Base-by-base conservation (phyloP, 2,113 vertebrate species). In the Platysternon megacephalum region DNA sequence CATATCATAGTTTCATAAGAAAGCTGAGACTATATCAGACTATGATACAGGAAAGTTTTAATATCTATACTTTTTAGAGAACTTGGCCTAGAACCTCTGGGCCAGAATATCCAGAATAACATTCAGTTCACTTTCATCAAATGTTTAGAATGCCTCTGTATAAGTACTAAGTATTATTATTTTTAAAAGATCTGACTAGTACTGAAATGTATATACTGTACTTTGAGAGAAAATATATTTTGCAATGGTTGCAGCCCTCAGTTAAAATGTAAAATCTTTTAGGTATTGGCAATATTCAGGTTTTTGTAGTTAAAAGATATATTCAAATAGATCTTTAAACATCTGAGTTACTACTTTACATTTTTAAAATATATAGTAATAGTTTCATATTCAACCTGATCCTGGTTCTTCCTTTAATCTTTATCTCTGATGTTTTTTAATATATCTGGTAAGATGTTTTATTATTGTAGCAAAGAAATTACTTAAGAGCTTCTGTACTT, bases 1-100 rank as follows among this genome's bases (percentile, higher is more conserved):
- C 93, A 58, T 94, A 94, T 96, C 97, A 87, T 55, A 93, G 91
- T 94, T 97, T 96, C 81, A 82, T 92, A 93, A 96, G 91, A 94
- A 94, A 96, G 46, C 74, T 93, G 32, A 81, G 93, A 65, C 87
- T 94, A 61, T 92, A 92, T 61, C 91, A 93, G 89, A 49, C 82
- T 55, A 8, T 87, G 91, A 84, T 87, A 81, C 89, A 96, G 97
- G 42, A 95, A 95, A 93, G 93, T 97, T 97, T 90, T 92, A 96
- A 88, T 85, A 95, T 93, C 91, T 26, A 19, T 86, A 87, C 88
- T 97, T 97, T 86, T 95, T 91, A 95, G 93, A 94, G 65, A 93
- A 98, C 86, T 96, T 93, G 95, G 91, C 76, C 51, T 86, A 87
- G 93, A 95, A 91, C 2, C 0, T 49, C 92, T 78, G 28, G 65